Evolutionary conservation across 1,140 invertebrate genomes (phyloP).

Genomic region (Solenopsis invicta): DNA sequence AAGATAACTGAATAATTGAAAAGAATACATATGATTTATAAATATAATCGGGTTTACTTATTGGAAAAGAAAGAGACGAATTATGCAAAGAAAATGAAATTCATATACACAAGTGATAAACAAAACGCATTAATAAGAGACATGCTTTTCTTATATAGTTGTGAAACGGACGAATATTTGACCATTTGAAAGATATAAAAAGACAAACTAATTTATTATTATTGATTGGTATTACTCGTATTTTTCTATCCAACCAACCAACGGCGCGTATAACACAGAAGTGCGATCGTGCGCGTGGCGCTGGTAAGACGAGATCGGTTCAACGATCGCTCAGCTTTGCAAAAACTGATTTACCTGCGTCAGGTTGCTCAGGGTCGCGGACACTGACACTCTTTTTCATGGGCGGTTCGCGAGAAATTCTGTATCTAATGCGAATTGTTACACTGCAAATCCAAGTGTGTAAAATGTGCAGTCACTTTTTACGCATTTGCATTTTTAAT

Average conservation of each 20-base stretch:
- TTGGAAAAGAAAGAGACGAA: neutral
- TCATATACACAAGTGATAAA: neutral
- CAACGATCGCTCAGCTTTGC: slow-evolving; percentile 6
- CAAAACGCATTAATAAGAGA: neutral
- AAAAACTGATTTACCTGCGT: slow-evolving; percentile 46
- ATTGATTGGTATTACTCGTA: neutral
- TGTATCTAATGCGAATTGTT: slow-evolving; percentile 36
- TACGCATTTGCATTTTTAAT: too few species aligned
- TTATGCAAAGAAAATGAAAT: neutral
- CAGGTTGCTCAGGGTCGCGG: slow-evolving; percentile 47
- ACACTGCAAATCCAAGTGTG: too few species aligned
- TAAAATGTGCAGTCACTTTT: too few species aligned
- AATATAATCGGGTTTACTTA: neutral
- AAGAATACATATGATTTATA: neutral
- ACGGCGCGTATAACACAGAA: neutral
- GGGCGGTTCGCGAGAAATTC: slow-evolving; percentile 32
- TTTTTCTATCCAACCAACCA: neutral
- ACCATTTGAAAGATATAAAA: neutral
- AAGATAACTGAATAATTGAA: neutral
- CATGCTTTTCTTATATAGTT: neutral
- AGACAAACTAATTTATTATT: neutral
- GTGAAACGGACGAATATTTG: neutral
- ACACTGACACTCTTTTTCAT: slow-evolving; percentile 45
- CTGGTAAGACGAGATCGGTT: slow-evolving; percentile 12
- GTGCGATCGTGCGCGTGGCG: neutral